A percentile compares a stretch with the other conserved stretches of the same genome.
phyloP scores from a whole-genome alignment of 2,797 vertebrate genomes.

The Danionella dracula region DNA sequence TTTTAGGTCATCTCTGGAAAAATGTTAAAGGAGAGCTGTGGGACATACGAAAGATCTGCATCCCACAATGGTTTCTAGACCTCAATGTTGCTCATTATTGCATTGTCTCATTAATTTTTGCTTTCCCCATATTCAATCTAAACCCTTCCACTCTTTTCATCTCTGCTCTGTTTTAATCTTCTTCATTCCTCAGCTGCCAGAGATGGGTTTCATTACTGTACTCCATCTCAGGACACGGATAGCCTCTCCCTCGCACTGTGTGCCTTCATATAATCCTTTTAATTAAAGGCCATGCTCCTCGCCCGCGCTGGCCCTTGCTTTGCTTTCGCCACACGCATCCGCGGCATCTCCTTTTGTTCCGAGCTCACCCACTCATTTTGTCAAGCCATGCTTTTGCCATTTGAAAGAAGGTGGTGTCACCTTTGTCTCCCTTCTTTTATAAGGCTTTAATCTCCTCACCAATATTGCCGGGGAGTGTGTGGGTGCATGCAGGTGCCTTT shows the following conservation, averaged over 20 bases:
- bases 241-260: conserved; percentile 66
- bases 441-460: conserved; percentile 69
- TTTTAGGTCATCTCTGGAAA: too few species aligned
- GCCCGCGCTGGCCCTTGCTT: conserved; percentile 55
- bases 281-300: conserved; percentile 73
- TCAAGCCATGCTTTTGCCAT: conserved; percentile 71
- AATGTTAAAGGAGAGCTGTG: too few species aligned
- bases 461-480: conserved; percentile 62
- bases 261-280: conserved; percentile 81
- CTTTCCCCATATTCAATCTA: conserved; percentile 23
- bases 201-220: conserved; percentile 77
- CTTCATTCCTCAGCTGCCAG: conserved; percentile 23
- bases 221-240: conserved; percentile 71
- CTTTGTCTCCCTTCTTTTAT: conserved; percentile 74
- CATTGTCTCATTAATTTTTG: conserved; percentile 39
- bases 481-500: conserved; percentile 29
- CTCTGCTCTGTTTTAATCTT: conserved; percentile 33
- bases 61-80: too few species aligned
- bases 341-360: conserved; percentile 66
- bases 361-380: conserved; percentile 70
- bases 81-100: too few species aligned
- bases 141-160: conserved; percentile 12
- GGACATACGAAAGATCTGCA: too few species aligned
- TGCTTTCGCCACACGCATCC: conserved; percentile 61
- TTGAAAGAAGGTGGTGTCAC: conserved; percentile 74